phyloP scores from a whole-genome alignment of 2,888 invertebrate genomes.

The Lasioglossum villosulum region DNA sequence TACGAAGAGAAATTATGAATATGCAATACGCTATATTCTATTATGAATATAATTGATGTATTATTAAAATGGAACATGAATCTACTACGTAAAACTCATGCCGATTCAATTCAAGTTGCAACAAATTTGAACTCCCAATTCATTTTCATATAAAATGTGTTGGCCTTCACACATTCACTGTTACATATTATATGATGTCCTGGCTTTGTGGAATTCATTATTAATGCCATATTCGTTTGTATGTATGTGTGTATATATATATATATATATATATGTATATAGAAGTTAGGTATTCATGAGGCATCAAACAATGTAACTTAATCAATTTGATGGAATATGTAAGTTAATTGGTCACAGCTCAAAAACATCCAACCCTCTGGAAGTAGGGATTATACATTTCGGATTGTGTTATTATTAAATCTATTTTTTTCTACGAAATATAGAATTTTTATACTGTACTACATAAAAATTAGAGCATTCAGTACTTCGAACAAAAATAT shows the following conservation, averaged over 20 bases:
- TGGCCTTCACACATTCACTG: conserved; percentile 78
- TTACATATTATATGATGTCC: conserved; percentile 75
- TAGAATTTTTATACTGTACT: background rate
- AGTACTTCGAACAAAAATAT: background rate
- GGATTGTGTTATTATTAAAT: conserved; percentile 64
- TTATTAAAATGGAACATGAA: background rate
- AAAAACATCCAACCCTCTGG: conserved; percentile 67
- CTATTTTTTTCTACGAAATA: background rate
- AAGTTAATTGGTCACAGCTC: conserved; percentile 72
- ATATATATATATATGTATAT: conserved; percentile 60
- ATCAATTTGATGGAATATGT: conserved; percentile 66
- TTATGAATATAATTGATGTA: background rate
- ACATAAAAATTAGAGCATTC: background rate
- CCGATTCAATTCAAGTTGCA: background rate
- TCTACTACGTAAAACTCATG: background rate
- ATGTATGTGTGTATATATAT: conserved; percentile 47
- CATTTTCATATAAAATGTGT: background rate
- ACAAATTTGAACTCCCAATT: background rate
- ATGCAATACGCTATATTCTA: background rate
- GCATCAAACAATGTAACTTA: conserved; percentile 73
- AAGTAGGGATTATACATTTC: conserved; percentile 63
- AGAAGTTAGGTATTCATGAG: conserved; percentile 71
- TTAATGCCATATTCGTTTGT: conserved; percentile 65
- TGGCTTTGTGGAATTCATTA: conserved; percentile 50
- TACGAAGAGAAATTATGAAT: conserved; percentile 12